Base-by-base conservation (phyloP, 2,888 invertebrate species). In the Idaea biselata region DNA sequence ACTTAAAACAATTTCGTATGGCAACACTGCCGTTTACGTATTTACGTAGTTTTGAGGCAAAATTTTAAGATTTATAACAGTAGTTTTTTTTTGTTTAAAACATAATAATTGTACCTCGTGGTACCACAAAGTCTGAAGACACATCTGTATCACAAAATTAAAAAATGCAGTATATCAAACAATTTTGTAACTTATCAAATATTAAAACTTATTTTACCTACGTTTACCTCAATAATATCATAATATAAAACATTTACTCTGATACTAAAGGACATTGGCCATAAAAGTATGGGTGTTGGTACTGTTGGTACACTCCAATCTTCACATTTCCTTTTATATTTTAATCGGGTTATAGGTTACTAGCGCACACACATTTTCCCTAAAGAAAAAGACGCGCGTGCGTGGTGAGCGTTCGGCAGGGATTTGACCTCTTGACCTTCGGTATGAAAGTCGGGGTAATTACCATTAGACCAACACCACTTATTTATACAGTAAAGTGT, bases 31-130 rank as follows among this genome's bases (percentile, higher is more conserved):
- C 44, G 44, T 7, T 44, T 44, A 44, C 44, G 44, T 44, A 44
- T 44, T 44, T 44, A 44, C 44, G 44, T 44, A 44, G 44, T 44
- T 44, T 44, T 44, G 44, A 44, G 44, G 44, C 44, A 44, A 44
- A 44, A 44, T 44, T 44, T 14, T 44, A 14, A 14, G 44, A 14
- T 44, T 44, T 44, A 8, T 4, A 11, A 44, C 44, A 14, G 44
- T 44, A 44, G 6, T 44, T 44, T 44, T 11, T 7, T 8, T n/a
- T n/a, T n/a, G 7, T 32, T 32, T 8, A 32, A 32, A 8, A 32
- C 32, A 0, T 44, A 44, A 44, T 44, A 44, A 44, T 44, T 44
- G 8, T 44, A 14, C 44, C 14, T 44, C 14, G 44, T 44, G 44
- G 44, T 44, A 44, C 44, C 8, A 44, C 14, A 44, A 33, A 33